Percentiles rank a stretch among this genome's conserved stretches.
Conservation (phyloP, 2,113 vertebrate species). For the Carassius auratus region DNA sequence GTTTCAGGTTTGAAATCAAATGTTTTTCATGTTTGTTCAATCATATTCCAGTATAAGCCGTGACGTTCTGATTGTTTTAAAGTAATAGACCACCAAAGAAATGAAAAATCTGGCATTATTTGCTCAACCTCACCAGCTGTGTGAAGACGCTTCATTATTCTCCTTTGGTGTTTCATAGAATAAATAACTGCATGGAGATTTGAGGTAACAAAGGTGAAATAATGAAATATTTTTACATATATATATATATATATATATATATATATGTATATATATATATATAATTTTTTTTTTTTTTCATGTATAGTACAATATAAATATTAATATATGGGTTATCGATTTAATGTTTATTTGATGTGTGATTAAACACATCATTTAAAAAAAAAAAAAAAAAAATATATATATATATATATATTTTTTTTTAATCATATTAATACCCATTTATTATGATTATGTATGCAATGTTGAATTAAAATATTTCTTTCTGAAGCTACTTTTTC, state of each 20-base stretch:
- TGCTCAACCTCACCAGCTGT: neutral
- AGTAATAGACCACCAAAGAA: conserved; percentile 15
- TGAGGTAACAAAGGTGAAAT: neutral
- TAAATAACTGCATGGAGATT: neutral
- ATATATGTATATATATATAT: too few species aligned
- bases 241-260: too few species aligned
- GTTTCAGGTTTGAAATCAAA: neutral
- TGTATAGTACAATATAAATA: too few species aligned
- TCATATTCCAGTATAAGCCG: neutral
- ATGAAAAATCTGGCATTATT: neutral
- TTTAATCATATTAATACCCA: too few species aligned
- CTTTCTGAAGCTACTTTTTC: neutral
- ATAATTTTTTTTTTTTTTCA: too few species aligned
- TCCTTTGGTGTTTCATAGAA: neutral
- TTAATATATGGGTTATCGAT: too few species aligned
- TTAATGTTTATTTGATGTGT: too few species aligned
- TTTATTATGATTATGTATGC: too few species aligned
- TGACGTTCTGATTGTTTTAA: neutral
- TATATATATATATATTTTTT: too few species aligned
- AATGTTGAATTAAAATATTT: neutral
- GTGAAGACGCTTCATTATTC: neutral
- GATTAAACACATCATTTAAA: too few species aligned
- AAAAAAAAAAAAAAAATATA: too few species aligned
- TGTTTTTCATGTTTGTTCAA: neutral
- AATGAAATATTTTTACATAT: too few species aligned